Conservation (phyloP, 2,797 vertebrate species). For the Cottoperca gobio region DNA sequence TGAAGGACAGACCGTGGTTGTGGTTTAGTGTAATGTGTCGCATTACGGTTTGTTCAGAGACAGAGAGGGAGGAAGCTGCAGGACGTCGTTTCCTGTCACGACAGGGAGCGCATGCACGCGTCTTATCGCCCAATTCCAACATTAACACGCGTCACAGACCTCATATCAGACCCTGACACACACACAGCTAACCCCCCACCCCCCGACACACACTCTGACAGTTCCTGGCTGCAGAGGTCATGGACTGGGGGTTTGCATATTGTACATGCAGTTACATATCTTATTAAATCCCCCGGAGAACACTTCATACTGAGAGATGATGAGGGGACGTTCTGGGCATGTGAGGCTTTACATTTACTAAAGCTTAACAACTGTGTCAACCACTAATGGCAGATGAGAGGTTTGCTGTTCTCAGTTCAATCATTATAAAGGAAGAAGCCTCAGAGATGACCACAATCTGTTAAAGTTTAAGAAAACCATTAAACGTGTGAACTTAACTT, state of each 20-base stretch:
- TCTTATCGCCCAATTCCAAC: constrained; percentile 54
- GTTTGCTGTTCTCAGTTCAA: background rate
- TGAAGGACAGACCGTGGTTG: background rate
- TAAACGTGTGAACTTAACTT: too few relatives aligned
- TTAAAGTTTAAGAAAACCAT: background rate
- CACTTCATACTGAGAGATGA: background rate
- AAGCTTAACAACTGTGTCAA: background rate
- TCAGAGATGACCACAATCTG: background rate
- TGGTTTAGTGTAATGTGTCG: constrained; percentile 31
- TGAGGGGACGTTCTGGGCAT: background rate
- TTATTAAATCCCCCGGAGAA: background rate
- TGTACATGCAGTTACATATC: background rate
- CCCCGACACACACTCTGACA: background rate
- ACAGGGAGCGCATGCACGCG: constrained; percentile 8
- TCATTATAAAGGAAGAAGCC: background rate
- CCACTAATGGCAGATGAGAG: background rate
- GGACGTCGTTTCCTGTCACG: constrained; percentile 55
- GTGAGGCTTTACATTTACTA: background rate
- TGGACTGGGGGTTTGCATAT: background rate
- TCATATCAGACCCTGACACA: constrained; percentile 59
- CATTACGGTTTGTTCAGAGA: constrained; percentile 31
- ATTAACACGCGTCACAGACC: constrained; percentile 46
- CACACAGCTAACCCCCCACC: background rate
- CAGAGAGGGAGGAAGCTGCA: constrained; percentile 39
- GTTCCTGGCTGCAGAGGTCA: constrained; percentile 12